Percentiles rank a stretch among this genome's conserved stretches.
These are phyloP conservation scores for Cephalopterus ornatus DNA, from an alignment of 2,113 vertebrate species.

Conservation along the genomic window DNA sequence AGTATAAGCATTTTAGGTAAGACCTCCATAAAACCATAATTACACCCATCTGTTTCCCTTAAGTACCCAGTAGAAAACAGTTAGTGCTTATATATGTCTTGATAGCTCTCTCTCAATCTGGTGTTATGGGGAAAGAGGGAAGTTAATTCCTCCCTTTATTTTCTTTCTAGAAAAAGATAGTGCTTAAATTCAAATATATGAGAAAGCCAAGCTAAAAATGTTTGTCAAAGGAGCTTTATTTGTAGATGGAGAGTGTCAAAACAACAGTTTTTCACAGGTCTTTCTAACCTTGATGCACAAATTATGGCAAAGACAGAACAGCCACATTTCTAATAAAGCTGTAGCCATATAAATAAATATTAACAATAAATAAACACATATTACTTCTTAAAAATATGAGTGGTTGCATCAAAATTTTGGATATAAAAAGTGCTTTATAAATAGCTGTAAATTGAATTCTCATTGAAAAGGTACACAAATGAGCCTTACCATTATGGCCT, in stretches of 20 bases:
- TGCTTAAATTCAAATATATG: background rate
- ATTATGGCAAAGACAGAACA: background rate
- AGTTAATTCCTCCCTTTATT: background rate
- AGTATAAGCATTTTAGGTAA: slow-evolving; percentile 20
- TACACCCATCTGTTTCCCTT: slow-evolving; percentile 14
- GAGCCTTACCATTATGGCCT: background rate
- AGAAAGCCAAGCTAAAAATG: background rate
- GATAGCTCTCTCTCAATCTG: background rate
- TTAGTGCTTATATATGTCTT: background rate
- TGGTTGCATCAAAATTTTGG: background rate
- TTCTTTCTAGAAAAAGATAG: background rate
- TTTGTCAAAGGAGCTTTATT: background rate
- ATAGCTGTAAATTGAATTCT: background rate
- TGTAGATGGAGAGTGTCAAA: background rate
- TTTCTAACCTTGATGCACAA: background rate
- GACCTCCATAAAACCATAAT: background rate
- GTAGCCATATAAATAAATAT: background rate
- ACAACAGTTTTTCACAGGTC: background rate
- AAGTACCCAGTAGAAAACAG: slow-evolving; percentile 8
- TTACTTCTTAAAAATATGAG: background rate
- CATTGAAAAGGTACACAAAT: background rate
- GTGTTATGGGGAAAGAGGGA: background rate
- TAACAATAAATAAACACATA: background rate
- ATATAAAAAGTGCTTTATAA: background rate
- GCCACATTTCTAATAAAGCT: background rate